Conservation (phyloP, 2,888 invertebrate species). For the Eilema sororculum region DNA sequence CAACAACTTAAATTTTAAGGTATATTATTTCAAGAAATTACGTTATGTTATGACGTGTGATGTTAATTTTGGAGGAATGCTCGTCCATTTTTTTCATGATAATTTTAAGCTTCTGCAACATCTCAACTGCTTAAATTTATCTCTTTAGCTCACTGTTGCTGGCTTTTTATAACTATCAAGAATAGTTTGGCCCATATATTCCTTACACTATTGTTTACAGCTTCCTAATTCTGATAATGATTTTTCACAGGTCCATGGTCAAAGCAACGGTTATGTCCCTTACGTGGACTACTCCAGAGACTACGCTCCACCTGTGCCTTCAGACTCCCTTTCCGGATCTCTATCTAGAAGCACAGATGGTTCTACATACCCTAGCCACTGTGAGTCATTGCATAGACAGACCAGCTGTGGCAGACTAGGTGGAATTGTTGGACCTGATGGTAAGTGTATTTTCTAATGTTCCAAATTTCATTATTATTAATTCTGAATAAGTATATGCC, state of each 20-base stretch:
- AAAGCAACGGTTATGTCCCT: conserved; percentile 95
- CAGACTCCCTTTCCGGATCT: conserved; percentile 73
- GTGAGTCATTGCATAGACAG: conserved; percentile 72
- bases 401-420: conserved; percentile 72
- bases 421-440: conserved; percentile 77
- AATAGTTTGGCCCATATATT: too few species aligned
- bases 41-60: too few species aligned
- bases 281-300: conserved; percentile 96
- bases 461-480: not conserved
- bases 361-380: conserved; percentile 69
- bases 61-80: not conserved
- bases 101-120: not conserved
- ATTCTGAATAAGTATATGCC: not conserved
- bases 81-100: not conserved
- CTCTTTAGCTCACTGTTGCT: not conserved
- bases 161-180: not conserved
- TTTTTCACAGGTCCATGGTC: conserved; percentile 64
- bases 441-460: conserved; percentile 58
- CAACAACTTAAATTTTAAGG: conserved; percentile 83
- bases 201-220: not conserved
- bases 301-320: conserved; percentile 92
- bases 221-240: conserved; percentile 14
- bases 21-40: conserved; percentile 37
- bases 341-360: conserved; percentile 75
- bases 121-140: not conserved